Conservation (phyloP, 2,888 invertebrate genomes). For the Monochamus alternatus region DNA sequence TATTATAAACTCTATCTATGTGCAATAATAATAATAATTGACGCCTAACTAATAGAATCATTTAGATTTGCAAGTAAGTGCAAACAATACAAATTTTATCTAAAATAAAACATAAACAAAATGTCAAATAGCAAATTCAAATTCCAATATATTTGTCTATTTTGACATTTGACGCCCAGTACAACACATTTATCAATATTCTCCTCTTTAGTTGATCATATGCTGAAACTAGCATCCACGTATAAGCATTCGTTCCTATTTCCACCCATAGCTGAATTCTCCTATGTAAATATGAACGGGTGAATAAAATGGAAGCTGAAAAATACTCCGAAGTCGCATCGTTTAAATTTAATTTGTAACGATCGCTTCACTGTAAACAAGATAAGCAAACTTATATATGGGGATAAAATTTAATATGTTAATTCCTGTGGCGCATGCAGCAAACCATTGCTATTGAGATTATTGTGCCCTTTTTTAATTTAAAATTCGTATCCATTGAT, state of each 20-base stretch:
- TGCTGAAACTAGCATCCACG: too few species aligned
- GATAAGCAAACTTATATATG: slow-evolving; percentile 37
- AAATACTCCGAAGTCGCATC: slow-evolving; percentile 21
- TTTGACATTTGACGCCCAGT: too few species aligned
- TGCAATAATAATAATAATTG: too few species aligned
- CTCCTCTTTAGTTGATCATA: too few species aligned
- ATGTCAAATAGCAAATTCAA: too few species aligned
- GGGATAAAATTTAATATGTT: slow-evolving; percentile 35
- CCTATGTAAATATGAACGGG: slow-evolving; percentile 11
- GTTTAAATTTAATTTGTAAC: slow-evolving; percentile 38
- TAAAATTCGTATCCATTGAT: slow-evolving; percentile 16
- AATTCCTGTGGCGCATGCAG: slow-evolving; percentile 31
- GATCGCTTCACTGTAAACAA: slow-evolving; percentile 34
- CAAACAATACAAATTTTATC: too few species aligned
- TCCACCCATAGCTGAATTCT: slow-evolving; percentile 1
- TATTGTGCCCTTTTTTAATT: slow-evolving; percentile 23
- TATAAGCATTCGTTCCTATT: background rate
- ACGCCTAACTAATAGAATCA: too few species aligned
- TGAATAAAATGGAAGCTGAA: slow-evolving; percentile 9
- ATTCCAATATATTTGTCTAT: too few species aligned
- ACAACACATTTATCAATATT: too few species aligned
- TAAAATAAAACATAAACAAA: too few species aligned
- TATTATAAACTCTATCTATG: too few species aligned
- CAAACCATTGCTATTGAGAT: slow-evolving; percentile 26
- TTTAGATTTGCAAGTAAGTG: too few species aligned